Evolutionary conservation across 2,888 invertebrate genomes (phyloP), one percentile per base, ranked within the genome.

Genomic region (Oegoconia quadripuncta): DNA sequence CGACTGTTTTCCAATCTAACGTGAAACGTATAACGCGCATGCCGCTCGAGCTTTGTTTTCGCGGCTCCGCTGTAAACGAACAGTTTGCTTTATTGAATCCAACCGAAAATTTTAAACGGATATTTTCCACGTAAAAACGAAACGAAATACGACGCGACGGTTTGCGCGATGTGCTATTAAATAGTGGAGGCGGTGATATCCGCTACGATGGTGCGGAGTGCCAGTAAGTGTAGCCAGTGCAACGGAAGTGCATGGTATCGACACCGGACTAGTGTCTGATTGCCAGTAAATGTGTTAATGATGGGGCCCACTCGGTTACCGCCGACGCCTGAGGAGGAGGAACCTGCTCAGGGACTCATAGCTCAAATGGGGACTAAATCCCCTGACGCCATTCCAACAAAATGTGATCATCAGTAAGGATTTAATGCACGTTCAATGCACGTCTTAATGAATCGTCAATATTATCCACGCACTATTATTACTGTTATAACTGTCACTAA

Each of bases 1-100:
- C 76, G 72, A 76, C 75, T 84, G 84, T 81, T 84, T 86, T 87
- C 78, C 83, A 83, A 83, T 83, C 83, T 79, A 82, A 84, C 80
- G 82, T 81, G 81, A 73, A 84, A 79, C 81, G 72, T 71, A 78
- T 73, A 77, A 73, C 81, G 81, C 74, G 77, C 75, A 66, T 68
- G 79, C 74, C 77, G 83, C 72, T 65, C 67, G 71, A 64, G 73
- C 64, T 82, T 81, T 81, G 81, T 82, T 81, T 74, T 73, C 59
- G 61, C 63, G 56, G 54, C 55, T 56, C 44, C 59, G 59, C 61
- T 52, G 55, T 64, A 52, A 64, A 69, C 59, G 56, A 49, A 55
- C 40, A 38, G 52, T 56, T 53, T 59, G 45, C 51, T 60, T 55
- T 57, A 20, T 23, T 60, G 59, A 66, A 59, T 57, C 51, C 44